Evolutionary conservation across 2,888 invertebrate genomes (phyloP).

Genomic region (Lasioglossum figueresi): DNA sequence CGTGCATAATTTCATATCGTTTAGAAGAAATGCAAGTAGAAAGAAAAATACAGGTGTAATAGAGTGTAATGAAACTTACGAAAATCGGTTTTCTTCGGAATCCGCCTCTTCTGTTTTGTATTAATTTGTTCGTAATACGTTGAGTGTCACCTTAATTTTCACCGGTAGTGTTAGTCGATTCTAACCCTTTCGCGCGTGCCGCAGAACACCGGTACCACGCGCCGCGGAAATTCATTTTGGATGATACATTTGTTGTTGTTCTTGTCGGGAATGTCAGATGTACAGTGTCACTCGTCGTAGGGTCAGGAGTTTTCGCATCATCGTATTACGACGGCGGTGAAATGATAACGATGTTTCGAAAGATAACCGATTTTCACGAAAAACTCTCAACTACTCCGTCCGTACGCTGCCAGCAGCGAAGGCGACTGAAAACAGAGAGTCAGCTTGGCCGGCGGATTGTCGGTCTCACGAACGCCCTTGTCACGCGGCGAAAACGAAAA

Average conservation of each 20-base stretch:
- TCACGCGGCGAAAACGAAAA: slow-evolving; percentile 73
- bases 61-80: slow-evolving; percentile 44
- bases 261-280: slow-evolving; percentile 48
- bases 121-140: not conserved
- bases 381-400: slow-evolving; percentile 67
- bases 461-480: slow-evolving; percentile 68
- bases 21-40: too few relatives aligned
- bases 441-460: slow-evolving; percentile 55
- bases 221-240: slow-evolving; percentile 59
- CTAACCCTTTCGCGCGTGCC: slow-evolving; percentile 63
- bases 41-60: not conserved
- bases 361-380: slow-evolving; percentile 46
- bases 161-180: slow-evolving; percentile 29
- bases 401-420: slow-evolving; percentile 81
- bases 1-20: not conserved
- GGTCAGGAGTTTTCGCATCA: slow-evolving; percentile 36
- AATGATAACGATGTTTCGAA: slow-evolving; percentile 31
- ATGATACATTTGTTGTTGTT: slow-evolving; percentile 44
- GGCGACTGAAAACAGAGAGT: slow-evolving; percentile 74
- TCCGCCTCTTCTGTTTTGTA: slow-evolving; percentile 30
- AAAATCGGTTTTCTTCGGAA: slow-evolving; percentile 48
- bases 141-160: slow-evolving; percentile 30
- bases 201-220: slow-evolving; percentile 57
- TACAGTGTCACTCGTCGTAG: slow-evolving; percentile 24
- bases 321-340: slow-evolving; percentile 30